Evolutionary conservation across 2,797 vertebrate genomes (phyloP).

Genomic region (Scleropages formosus): DNA sequence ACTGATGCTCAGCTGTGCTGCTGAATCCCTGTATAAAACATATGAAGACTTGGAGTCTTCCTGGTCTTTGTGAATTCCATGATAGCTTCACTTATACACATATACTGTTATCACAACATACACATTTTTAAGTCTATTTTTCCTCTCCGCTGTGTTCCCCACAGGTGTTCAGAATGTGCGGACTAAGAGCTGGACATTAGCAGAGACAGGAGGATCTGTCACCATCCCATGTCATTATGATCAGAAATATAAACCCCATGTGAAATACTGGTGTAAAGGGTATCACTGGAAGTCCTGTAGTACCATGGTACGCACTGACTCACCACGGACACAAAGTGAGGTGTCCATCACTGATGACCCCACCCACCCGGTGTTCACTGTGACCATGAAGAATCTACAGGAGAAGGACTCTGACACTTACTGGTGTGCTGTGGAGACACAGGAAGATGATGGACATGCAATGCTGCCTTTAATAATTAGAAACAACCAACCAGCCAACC

Average conservation of each 20-base stretch:
- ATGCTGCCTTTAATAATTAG: conserved; percentile 20
- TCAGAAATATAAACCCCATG: not conserved
- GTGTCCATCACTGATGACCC: conserved; percentile 35
- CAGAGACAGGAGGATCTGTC: conserved; percentile 37
- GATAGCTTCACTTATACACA: too few species aligned
- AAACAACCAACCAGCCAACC: too few species aligned
- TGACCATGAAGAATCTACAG: conserved; percentile 33
- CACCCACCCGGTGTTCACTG: conserved; percentile 28
- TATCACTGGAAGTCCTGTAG: rapidly evolving
- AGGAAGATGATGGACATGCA: rapidly evolving
- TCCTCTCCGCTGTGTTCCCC: too few species aligned
- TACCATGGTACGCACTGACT: conserved; percentile 4
- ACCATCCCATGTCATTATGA: conserved; percentile 42
- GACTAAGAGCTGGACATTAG: conserved; percentile 27
- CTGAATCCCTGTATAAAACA: too few species aligned
- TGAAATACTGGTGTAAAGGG: too few species aligned
- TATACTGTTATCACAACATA: too few species aligned
- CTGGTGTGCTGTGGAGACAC: conserved; percentile 25
- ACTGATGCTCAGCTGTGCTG: too few species aligned
- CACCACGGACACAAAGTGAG: not conserved
- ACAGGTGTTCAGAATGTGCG: conserved; percentile 27
- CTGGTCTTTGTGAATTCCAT: too few species aligned
- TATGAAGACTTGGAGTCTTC: too few species aligned
- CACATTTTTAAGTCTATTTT: too few species aligned
- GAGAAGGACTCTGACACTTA: conserved; percentile 14